Evolutionary conservation across 2,888 invertebrate genomes (phyloP), one percentile per base, ranked within the genome.

Genomic region (Boloria selene): DNA sequence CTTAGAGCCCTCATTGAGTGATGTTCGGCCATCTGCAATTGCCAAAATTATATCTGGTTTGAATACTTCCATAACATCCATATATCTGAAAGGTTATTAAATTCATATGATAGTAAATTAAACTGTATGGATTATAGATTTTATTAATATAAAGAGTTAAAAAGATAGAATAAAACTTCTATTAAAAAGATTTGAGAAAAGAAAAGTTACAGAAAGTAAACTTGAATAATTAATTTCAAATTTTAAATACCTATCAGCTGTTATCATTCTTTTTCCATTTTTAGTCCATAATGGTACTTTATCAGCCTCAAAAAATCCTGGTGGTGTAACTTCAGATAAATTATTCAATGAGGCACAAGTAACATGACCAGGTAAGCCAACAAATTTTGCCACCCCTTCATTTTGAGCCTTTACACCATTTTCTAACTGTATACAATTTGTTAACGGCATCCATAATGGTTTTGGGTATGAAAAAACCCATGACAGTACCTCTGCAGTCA

Each of bases 31-130:
- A 93, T 98, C 98, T 80, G 95, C 95, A 75, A 98, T 88, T 14
- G 95, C 94, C 81, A 96, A 94, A 87, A 96, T 97, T 79, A 97
- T 94, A 82, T 97, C 96, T 49, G 98, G 97, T 83, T 94, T 94
- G 81, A 96, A 95, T 31, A 93, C 85, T 87, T 97, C 96, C 73
- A 97, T 94, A 47, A 96, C 80, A 76, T 96, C 94, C 95, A 98
- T 96, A 84, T 96, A 96, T 74, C 95, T 95, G 81, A 60, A 75
- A 74, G 61, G 61, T 59, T 62, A 47, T 13, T 47, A 13, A 1
- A 54, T 45, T 62, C 52, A 47, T 42, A 55, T 52, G 18, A 14
- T 22, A 58, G 49, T 42, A 16, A 10, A 38, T 38, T 38, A 2
- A 38, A 38, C 31, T 38, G 31, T 38, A 38, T 38, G 7, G 31